Evolutionary conservation across 2,797 vertebrate genomes (phyloP), one percentile per base, ranked within the genome.

Genomic region (Acrossocheilus fasciatus): DNA sequence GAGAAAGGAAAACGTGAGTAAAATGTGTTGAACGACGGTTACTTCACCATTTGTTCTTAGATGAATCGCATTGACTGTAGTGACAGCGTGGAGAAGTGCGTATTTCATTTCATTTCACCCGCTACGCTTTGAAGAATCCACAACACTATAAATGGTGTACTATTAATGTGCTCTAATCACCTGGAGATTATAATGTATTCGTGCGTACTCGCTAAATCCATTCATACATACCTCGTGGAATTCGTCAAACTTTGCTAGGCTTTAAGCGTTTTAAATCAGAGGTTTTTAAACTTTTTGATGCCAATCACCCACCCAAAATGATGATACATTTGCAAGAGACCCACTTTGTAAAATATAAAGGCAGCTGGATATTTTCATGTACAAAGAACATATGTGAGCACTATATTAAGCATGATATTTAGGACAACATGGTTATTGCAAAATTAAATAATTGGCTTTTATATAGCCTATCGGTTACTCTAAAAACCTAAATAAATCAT

Each of bases 111-210:
- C 0, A 43, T 75, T n/a, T 50, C 30, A 11, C 18, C 15, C 2
- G 14, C 17, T 66, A 11, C 23, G 39, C 8, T 69, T 68, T 34
- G 43, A 41, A 34, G 62, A 70, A 66, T 39, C 4, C 23, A 69
- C 17, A 68, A 6, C 74, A 57, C 3, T 77, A 23, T 74, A 59
- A 64, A 68, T 23, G 45, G 69, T 85, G 75, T 45, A 23, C 36
- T 45, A 57, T 70, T 70, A 78, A 72, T 85, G 75, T 79, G 75
- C 36, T 78, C 47, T 85, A 70, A 85, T 85, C 83, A 78, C 64
- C 50, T 0, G 36, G 74, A 79, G 83, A 85, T 78, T 85, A 85
- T 78, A 76, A 68, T 68, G 62, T 69, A 12, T 26, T 15, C n/a
- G 47, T 59, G 62, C 47, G 47, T 84, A 26, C 64, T 57, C 64